Evolutionary conservation across 2,113 vertebrate species (phyloP).

Genomic region (Steatornis caripensis): DNA sequence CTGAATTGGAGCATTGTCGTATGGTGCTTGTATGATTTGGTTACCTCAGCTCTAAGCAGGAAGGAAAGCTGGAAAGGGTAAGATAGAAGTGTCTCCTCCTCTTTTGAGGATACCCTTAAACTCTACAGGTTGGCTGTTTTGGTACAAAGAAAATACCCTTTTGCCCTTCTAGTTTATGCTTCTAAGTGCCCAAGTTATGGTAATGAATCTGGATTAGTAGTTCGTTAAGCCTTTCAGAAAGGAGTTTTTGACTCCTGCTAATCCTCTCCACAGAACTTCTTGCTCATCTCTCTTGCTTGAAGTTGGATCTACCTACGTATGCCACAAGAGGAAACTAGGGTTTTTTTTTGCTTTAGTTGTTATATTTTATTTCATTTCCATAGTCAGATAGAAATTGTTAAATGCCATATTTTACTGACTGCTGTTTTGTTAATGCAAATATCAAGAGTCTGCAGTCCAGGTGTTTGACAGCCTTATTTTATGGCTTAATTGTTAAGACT

Average conservation of each 20-base stretch:
- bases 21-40: neutral
- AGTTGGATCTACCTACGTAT: neutral
- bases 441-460: neutral
- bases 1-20: neutral
- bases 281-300: neutral
- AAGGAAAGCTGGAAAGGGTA: neutral
- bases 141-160: neutral
- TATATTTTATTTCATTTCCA: neutral
- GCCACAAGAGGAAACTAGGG: neutral
- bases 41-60: neutral
- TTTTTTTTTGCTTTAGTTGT: neutral
- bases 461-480: neutral
- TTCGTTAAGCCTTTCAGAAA: neutral
- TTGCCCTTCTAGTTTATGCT: neutral
- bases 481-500: neutral
- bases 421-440: neutral
- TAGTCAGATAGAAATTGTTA: neutral
- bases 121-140: neutral
- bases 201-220: neutral
- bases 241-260: neutral
- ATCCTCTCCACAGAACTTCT: neutral
- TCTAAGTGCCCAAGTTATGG: neutral
- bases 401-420: neutral
- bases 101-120: neutral
- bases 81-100: neutral